A percentile compares a stretch with the other conserved stretches of the same genome.
These are phyloP conservation scores for Paramisgurnus dabryanus DNA, from an alignment of 2,113 vertebrate species.

Conservation along the genomic window DNA sequence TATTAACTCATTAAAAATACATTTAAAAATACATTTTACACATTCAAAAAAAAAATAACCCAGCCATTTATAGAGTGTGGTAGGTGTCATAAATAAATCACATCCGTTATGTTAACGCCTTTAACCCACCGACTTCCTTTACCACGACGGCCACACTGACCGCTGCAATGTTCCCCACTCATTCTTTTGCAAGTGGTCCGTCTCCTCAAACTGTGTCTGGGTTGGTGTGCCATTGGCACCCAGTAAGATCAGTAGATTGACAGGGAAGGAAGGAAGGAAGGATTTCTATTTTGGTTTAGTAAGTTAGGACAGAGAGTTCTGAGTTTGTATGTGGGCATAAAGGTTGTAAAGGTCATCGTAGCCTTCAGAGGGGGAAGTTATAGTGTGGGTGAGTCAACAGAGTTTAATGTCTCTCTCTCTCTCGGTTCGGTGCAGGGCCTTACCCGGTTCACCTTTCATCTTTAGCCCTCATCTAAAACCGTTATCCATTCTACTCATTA, in stretches of 20 bases:
- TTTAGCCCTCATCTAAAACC: constrained; percentile 22
- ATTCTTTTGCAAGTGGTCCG: background rate
- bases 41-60: no score
- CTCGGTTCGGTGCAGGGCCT: constrained; percentile 22
- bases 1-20: no score
- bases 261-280: constrained; percentile 47
- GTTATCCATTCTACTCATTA: constrained; percentile 35
- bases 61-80: no score
- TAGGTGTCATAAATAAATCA: background rate
- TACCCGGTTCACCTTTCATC: constrained; percentile 35
- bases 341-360: constrained; percentile 39
- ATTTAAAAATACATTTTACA: no score
- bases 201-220: background rate
- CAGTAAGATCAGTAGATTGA: constrained; percentile 40
- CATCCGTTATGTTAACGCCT: background rate
- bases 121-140: background rate
- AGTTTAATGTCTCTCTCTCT: constrained; percentile 9
- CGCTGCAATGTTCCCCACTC: background rate
- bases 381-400: constrained; percentile 35
- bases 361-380: constrained; percentile 27
- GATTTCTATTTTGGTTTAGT: constrained; percentile 47
- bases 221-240: background rate
- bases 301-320: constrained; percentile 28
- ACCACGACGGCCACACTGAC: background rate
- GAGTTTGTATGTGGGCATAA: constrained; percentile 39